phyloP scores from a whole-genome alignment of 1,140 invertebrate genomes.

The Trichonephila clavipes region DNA sequence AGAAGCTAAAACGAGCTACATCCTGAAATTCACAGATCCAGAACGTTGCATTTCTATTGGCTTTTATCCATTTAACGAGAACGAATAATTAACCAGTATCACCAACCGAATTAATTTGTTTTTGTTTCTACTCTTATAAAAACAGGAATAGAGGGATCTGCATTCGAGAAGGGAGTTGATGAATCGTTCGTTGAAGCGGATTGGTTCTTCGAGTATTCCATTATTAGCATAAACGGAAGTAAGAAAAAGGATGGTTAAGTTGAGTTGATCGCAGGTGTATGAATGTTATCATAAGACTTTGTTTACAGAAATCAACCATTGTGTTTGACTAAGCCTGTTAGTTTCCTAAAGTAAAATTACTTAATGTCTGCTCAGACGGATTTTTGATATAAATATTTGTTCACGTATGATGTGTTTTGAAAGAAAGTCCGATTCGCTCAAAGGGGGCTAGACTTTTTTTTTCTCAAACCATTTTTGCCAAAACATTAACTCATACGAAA shows the following conservation, averaged over 20 bases:
- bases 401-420: neutral
- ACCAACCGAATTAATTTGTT: slow-evolving; percentile 1
- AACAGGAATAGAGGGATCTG: neutral
- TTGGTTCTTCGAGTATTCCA: neutral
- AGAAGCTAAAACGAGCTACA: neutral
- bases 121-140: slow-evolving; percentile 28
- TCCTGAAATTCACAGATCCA: slow-evolving; percentile 45
- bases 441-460: too few relatives aligned
- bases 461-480: too few relatives aligned
- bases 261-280: slow-evolving; percentile 42
- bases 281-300: neutral
- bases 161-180: slow-evolving; percentile 7
- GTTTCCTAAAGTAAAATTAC: neutral
- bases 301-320: neutral
- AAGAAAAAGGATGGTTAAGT: neutral
- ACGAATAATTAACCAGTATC: slow-evolving; percentile 42
- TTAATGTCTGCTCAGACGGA: neutral
- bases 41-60: slow-evolving; percentile 35
- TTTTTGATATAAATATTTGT: neutral
- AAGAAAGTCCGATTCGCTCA: too few relatives aligned
- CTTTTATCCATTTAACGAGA: slow-evolving; percentile 36
- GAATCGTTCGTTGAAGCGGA: slow-evolving; percentile 14
- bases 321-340: neutral
- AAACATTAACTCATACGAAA: too few relatives aligned
- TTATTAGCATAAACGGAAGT: slow-evolving; percentile 36